Base-by-base conservation (phyloP, 2,113 vertebrate species). In the Taxidea taxus region DNA sequence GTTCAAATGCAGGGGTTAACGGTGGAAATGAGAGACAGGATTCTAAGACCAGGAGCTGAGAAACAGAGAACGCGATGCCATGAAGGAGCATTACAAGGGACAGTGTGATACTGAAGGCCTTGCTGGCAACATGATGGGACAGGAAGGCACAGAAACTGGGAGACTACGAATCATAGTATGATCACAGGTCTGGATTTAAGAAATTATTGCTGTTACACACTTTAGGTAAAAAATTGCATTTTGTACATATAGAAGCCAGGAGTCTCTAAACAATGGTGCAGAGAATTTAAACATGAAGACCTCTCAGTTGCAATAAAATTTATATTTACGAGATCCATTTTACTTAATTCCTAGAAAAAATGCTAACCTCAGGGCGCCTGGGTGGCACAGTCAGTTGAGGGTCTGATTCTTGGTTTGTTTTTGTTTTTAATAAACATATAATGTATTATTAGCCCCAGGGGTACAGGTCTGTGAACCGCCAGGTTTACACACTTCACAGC, bases 281-380 rank as follows among this genome's bases (percentile, higher is more conserved):
- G 72, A 78, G 47, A 68, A 86, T 44, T 92, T 42, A 96, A 88
- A 54, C 56, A 31, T 47, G 31, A 82, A 82, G 56, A 95, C 47
- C 51, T 87, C 78, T 90, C 13, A 47, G 75, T 34, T 96, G 80
- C 23, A 58, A 31, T 56, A 54, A 94, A 72, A 96, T 90, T 54
- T 88, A 20, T 75, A 68, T 80, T 91, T 93, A 86, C 54, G 58
- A 44, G 68, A 81, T 87, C 25, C n/a, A 5, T 80, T 94, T 77
- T 72, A 51, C 20, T 84, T 66, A 74, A 93, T 90, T 90, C 66
- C 90, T 86, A 94, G 96, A 95, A 94, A 97, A 97, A 98, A 93
- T 54, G 74, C 68, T 74, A 82, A 49, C 18, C 8, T 10, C 3
- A 2, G 34, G 34, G 66, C 4, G 1, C 8, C 34, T 68, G 66